Base-by-base conservation (phyloP, 53 echinoderm and acorn worm species). In the Henricia sp. region DNA sequence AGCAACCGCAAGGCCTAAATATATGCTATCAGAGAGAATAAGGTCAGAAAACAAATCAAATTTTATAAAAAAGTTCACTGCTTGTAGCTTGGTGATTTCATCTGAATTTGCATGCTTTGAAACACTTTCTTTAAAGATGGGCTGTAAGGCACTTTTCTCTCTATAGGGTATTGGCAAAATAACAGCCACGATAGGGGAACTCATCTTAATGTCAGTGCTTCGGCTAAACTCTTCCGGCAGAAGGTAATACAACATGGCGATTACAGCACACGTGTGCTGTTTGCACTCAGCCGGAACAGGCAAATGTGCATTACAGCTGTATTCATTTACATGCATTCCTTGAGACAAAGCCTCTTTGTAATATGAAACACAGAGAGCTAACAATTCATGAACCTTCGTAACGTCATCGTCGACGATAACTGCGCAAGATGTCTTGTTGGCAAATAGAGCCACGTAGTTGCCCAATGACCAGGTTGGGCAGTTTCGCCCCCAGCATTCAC, bases 401-500 rank as follows among this genome's bases (percentile, higher is more conserved):
- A 93, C 85, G 42, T 96, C 96, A 1, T 82, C 67, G 8, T 70
- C 62, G 33, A 35, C 55, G 39, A 91, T 72, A 6, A 91, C 90
- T 8, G 24, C 68, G 58, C 96, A 96, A 11, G 90, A 84, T 1
- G 84, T 24, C 65, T 84, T 93, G 43, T 88, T 85, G 44, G 77
- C 84, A 13, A 96, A 53, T 12, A 90, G 69, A 4, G 96, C 93
- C 0, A 94, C 83, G 50, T 88, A 88, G 35, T 88, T 70, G 10
- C 97, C 97, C 9, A 94, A 37, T 5, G 97, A 94, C 85, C 87
- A 91, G 11, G 70, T 57, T 26, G 84, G 84, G 43, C 71, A 71
- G 46, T 32, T 14, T 17, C 40, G 25, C 32, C 57, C 58, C 5
- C 24, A 44, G 30, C 54, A 56, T 32, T 59, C 37, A 19, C 64